Evolutionary conservation across 2,113 vertebrate genomes (phyloP).

Genomic region (Elaphurus davidianus): DNA sequence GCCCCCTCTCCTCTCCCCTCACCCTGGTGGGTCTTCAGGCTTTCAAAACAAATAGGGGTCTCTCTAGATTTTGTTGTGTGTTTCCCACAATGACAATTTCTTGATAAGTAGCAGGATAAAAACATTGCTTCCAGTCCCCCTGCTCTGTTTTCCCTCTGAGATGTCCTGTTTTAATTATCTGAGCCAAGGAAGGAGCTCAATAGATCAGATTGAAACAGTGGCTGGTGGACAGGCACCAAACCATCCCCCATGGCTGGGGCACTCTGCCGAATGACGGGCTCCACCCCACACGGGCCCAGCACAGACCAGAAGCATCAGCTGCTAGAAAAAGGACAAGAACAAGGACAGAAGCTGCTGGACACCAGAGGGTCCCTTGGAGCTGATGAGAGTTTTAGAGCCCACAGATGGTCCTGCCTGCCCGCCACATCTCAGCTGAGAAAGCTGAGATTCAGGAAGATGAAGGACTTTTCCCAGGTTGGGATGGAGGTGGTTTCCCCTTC

Average conservation of each 20-base stretch:
- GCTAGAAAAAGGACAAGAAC: neutral
- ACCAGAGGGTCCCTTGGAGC: neutral
- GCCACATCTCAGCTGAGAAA: neutral
- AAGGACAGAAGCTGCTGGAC: neutral
- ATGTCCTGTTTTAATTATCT: neutral
- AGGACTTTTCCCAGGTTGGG: no score
- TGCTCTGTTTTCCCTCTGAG: neutral
- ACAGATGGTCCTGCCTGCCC: neutral
- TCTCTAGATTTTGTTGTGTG: neutral
- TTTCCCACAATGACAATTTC: neutral
- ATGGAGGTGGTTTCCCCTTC: rapidly evolving
- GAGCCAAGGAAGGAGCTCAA: neutral
- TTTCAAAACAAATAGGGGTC: neutral
- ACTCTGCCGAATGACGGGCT: neutral
- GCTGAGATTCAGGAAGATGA: neutral
- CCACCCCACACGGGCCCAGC: rapidly evolving
- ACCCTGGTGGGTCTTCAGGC: neutral
- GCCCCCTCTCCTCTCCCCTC: neutral
- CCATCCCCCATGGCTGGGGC: rapidly evolving
- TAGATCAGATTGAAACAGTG: neutral
- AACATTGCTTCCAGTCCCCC: neutral
- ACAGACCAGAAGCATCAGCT: neutral
- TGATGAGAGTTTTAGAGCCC: neutral
- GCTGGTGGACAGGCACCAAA: rapidly evolving
- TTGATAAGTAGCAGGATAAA: neutral